Conservation (phyloP, 2,797 vertebrate species). For the Mionectes olivaceus region DNA sequence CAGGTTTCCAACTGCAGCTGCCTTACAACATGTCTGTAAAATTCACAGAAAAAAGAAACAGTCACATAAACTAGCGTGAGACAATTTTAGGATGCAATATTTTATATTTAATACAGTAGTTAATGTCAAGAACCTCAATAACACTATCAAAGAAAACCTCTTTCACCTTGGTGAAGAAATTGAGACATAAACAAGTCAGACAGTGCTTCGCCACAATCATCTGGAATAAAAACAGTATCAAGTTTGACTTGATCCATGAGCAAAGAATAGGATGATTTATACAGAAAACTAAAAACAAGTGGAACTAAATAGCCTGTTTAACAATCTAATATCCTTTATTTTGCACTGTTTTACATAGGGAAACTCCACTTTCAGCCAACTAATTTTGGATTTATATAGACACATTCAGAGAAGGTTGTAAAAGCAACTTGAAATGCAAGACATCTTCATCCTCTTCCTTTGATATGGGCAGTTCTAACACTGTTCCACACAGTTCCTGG, state of each 20-base stretch:
- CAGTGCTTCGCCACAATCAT: background rate
- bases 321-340: background rate
- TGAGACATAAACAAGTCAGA: background rate
- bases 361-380: background rate
- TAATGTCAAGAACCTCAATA: conserved; percentile 41
- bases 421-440: background rate
- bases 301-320: background rate
- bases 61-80: background rate
- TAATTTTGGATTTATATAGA: background rate
- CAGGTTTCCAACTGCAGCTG: conserved; percentile 49
- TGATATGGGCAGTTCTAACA: background rate
- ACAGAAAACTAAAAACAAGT: background rate
- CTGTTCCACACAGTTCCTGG: background rate
- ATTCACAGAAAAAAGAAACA: conserved; percentile 42
- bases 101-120: conserved; percentile 40
- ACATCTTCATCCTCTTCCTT: background rate
- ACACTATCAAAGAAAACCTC: background rate
- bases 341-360: background rate
- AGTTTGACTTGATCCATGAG: background rate
- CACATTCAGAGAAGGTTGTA: background rate
- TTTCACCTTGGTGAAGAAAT: background rate
- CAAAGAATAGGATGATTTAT: background rate
- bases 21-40: conserved; percentile 15
- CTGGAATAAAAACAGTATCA: background rate
- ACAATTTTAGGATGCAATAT: conserved; percentile 38